Conservation (phyloP, 1,140 invertebrate genomes). For the Philotrypesis tridentata region DNA sequence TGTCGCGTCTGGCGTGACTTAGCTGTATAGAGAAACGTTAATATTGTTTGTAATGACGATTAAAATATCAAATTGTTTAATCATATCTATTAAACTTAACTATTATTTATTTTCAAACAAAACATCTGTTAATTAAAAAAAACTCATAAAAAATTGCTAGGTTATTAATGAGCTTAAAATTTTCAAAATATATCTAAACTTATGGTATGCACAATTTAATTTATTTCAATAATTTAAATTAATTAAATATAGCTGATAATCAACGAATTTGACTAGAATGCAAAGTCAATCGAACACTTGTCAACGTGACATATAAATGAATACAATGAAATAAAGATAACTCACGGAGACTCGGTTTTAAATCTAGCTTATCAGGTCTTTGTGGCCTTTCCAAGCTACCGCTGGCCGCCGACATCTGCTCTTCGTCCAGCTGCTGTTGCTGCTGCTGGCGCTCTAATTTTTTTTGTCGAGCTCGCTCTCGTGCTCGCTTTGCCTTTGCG, state of each 20-base stretch:
- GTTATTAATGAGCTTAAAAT: not conserved
- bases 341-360: conserved; percentile 55
- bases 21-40: conserved; percentile 15
- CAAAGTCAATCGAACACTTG: not conserved
- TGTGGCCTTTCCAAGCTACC: conserved; percentile 61
- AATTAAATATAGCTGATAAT: no score
- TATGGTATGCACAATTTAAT: not conserved
- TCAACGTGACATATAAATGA: not conserved
- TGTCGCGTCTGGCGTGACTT: conserved; percentile 46
- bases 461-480: conserved; percentile 79
- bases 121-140: no score
- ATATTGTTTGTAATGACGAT: not conserved
- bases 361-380: conserved; percentile 67
- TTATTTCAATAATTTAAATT: not conserved
- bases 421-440: conserved; percentile 72
- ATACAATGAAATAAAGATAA: not conserved
- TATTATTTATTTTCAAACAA: no score
- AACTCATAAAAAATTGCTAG: no score
- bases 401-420: conserved; percentile 49
- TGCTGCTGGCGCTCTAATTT: conserved; percentile 79
- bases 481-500: conserved; percentile 79
- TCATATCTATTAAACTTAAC: not conserved
- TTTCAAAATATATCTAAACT: not conserved
- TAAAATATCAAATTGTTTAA: not conserved
- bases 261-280: no score